A percentile compares a stretch with the other conserved stretches of the same genome.
Conservation (phyloP, 2,888 invertebrate genomes). For the Ormyrus thymus region DNA sequence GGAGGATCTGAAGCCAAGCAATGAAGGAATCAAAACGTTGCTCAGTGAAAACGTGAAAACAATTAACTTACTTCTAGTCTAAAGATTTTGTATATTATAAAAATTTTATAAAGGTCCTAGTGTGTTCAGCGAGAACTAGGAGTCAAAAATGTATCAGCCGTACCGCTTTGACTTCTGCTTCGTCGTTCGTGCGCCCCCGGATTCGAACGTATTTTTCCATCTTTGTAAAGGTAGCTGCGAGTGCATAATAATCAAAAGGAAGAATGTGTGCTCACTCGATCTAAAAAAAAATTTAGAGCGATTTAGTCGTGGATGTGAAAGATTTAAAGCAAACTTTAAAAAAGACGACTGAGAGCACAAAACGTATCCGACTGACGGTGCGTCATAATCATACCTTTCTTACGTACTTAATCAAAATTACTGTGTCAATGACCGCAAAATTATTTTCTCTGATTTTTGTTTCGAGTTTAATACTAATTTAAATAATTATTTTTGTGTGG, state of each 20-base stretch:
- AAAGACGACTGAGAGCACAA: conserved; percentile 34
- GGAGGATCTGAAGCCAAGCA: conserved; percentile 1
- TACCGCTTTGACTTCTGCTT: conserved; percentile 25
- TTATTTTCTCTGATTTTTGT: conserved; percentile 2
- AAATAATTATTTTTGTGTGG: conserved; percentile 4
- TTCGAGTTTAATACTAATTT: conserved; percentile 1
- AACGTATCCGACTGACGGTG: conserved; percentile 1
- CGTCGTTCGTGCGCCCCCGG: conserved; percentile 25
- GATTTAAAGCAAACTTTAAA: background rate
- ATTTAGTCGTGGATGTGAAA: conserved; percentile 17
- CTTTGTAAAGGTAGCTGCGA: conserved; percentile 65
- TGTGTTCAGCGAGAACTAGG: conserved; percentile 25
- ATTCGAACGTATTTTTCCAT: conserved; percentile 68
- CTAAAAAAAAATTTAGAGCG: conserved; percentile 1
- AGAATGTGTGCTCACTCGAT: conserved; percentile 25
- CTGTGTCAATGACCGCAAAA: conserved; percentile 19
- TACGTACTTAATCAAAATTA: conserved; percentile 17
- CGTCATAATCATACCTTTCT: conserved; percentile 16
- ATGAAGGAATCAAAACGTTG: conserved; percentile 4
- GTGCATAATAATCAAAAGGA: conserved; percentile 30
- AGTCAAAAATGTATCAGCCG: background rate
- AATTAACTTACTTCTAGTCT: conserved; percentile 34
- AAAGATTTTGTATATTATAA: conserved; percentile 49
- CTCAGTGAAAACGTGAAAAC: conserved; percentile 15
- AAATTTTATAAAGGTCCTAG: conserved; percentile 36